Evolutionary conservation across 2,797 vertebrate genomes (phyloP).

Genomic region (Pempheris klunzingeri): DNA sequence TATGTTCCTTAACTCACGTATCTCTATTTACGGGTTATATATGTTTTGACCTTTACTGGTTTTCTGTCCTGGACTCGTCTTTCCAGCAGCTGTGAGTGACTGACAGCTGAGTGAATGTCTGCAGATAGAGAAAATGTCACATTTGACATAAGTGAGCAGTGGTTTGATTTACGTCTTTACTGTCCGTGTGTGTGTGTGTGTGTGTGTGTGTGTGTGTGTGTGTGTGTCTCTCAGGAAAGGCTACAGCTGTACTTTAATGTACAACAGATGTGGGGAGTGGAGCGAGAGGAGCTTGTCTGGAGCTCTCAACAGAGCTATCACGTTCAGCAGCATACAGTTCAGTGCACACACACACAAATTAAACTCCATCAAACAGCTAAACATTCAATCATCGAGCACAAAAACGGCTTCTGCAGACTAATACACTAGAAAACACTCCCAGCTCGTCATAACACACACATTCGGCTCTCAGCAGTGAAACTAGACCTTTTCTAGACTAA

Average conservation of each 20-base stretch:
- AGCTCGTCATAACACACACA: constrained; percentile 33
- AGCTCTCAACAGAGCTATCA: constrained; percentile 64
- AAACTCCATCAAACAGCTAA: constrained; percentile 18
- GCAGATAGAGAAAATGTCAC: constrained; percentile 84
- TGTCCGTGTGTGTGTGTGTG: constrained; percentile 19
- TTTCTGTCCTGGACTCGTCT: not conserved
- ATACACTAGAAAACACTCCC: constrained; percentile 48
- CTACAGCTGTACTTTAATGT: constrained; percentile 89
- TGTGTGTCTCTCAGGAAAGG: constrained; percentile 84
- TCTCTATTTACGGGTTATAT: not conserved
- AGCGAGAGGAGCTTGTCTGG: constrained; percentile 46
- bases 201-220: constrained; percentile 20
- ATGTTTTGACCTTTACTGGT: not conserved
- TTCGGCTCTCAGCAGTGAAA: constrained; percentile 28
- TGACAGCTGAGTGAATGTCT: constrained; percentile 76
- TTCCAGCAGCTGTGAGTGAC: constrained; percentile 35
- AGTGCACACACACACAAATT: constrained; percentile 12
- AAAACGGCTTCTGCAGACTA: constrained; percentile 37
- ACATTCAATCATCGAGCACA: constrained; percentile 49
- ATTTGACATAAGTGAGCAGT: constrained; percentile 83
- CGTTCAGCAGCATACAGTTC: constrained; percentile 37
- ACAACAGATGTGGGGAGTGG: constrained; percentile 86
- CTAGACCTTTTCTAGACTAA: constrained; percentile 37
- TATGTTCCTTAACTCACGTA: not conserved
- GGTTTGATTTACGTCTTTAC: constrained; percentile 86